phyloP scores from a whole-genome alignment of 2,113 vertebrate genomes.

The Passer domesticus region DNA sequence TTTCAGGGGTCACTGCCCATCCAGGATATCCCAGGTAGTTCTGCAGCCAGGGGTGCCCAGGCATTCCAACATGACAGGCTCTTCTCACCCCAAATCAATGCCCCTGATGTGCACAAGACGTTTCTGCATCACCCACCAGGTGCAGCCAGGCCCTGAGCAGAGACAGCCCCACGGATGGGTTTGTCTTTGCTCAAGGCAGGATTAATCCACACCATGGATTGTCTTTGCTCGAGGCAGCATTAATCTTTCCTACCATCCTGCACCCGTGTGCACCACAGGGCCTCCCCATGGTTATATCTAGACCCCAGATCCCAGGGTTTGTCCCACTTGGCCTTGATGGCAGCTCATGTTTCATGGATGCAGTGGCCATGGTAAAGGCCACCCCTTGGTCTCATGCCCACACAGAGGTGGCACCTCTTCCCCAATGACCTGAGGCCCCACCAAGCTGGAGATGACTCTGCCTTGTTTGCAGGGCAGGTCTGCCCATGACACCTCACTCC shows the following conservation, averaged over 20 bases:
- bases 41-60: not conserved
- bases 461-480: not conserved
- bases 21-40: not conserved
- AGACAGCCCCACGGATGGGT: not conserved
- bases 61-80: not conserved
- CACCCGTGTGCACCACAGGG: not conserved
- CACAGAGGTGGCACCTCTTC: not conserved
- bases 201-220: not conserved
- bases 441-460: too few species aligned
- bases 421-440: not conserved
- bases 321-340: not conserved
- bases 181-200: not conserved
- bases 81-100: not conserved
- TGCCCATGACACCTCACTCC: fast-evolving
- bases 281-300: fast-evolving
- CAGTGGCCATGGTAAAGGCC: not conserved
- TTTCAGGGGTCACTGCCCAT: not conserved
- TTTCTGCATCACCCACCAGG: not conserved
- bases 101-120: not conserved
- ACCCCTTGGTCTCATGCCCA: not conserved
- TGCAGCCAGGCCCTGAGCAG: not conserved
- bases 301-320: not conserved
- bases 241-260: not conserved
- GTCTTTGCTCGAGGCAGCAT: too few species aligned
- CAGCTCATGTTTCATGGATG: not conserved